Percentiles rank a stretch among this genome's conserved stretches.
These are phyloP conservation scores for Furcula furcula DNA, from an alignment of 2,888 invertebrate species.

Conservation along the genomic window DNA sequence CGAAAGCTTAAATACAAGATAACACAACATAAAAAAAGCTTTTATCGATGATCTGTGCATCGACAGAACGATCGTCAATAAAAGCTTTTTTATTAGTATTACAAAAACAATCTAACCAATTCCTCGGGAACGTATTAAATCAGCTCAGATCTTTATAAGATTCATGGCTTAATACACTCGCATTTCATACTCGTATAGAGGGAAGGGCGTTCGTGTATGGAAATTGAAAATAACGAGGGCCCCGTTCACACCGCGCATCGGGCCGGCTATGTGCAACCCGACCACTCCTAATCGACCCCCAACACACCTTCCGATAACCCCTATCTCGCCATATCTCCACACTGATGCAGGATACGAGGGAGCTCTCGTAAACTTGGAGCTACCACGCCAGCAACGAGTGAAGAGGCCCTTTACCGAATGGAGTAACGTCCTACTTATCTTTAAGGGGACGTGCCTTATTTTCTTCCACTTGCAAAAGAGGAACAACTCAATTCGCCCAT, in stretches of 20 bases:
- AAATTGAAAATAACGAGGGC: slow-evolving; percentile 81
- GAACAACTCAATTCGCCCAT: slow-evolving; percentile 64
- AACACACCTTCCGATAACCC: slow-evolving; percentile 54
- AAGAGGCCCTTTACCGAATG: slow-evolving; percentile 78
- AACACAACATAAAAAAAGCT: too few relatives aligned
- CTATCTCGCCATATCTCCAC: slow-evolving; percentile 56
- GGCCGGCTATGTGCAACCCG: slow-evolving; percentile 61
- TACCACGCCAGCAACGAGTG: slow-evolving; percentile 63
- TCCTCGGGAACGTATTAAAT: slow-evolving; percentile 51
- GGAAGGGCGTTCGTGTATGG: slow-evolving; percentile 73
- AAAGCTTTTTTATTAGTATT: slow-evolving; percentile 32
- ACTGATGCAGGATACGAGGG: slow-evolving; percentile 52
- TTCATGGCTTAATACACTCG: slow-evolving; percentile 76
- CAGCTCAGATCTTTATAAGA: slow-evolving; percentile 71
- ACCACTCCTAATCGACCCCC: slow-evolving; percentile 63
- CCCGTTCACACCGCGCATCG: slow-evolving; percentile 75
- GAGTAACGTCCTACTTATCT: slow-evolving; percentile 80
- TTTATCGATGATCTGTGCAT: too few relatives aligned
- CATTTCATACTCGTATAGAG: slow-evolving; percentile 63
- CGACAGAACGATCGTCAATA: slow-evolving; percentile 32
- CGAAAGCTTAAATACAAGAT: too few relatives aligned
- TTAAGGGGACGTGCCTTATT: slow-evolving; percentile 77
- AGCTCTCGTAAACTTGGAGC: slow-evolving; percentile 62
- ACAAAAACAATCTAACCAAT: slow-evolving; percentile 44
- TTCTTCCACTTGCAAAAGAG: slow-evolving; percentile 62